Evolutionary conservation across 2,797 vertebrate genomes (phyloP).

Genomic region (Menidia menidia): DNA sequence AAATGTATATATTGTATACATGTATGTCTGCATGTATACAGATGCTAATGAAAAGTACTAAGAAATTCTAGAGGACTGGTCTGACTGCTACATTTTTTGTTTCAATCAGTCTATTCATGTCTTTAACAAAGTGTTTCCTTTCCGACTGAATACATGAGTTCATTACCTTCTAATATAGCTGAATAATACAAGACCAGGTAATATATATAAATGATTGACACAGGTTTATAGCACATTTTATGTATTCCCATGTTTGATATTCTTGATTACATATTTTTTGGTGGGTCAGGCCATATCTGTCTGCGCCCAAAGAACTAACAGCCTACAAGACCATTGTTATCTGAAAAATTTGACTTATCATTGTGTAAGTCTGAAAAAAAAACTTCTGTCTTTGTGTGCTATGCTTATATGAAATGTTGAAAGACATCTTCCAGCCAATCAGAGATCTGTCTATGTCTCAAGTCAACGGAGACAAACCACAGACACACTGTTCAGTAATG

Average conservation of each 20-base stretch:
- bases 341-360: background rate
- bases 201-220: too few species aligned
- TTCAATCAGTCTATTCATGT: too few species aligned
- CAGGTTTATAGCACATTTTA: too few species aligned
- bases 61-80: conserved; percentile 20
- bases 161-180: too few species aligned
- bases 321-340: too few species aligned
- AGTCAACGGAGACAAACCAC: conserved; percentile 5
- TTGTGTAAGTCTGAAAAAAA: background rate
- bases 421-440: background rate
- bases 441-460: background rate
- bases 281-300: background rate
- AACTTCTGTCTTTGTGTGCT: background rate
- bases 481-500: background rate
- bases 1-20: conserved; percentile 8
- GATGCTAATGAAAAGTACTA: conserved; percentile 21
- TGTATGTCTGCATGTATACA: background rate
- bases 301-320: too few species aligned
- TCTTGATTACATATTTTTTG: background rate
- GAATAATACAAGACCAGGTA: too few species aligned
- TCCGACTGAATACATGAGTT: too few species aligned
- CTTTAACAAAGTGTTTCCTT: too few species aligned
- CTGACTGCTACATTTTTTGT: background rate
- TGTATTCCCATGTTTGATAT: too few species aligned
- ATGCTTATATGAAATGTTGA: background rate